phyloP scores from a whole-genome alignment of 2,888 invertebrate species.

The Eupithecia subfuscata region DNA sequence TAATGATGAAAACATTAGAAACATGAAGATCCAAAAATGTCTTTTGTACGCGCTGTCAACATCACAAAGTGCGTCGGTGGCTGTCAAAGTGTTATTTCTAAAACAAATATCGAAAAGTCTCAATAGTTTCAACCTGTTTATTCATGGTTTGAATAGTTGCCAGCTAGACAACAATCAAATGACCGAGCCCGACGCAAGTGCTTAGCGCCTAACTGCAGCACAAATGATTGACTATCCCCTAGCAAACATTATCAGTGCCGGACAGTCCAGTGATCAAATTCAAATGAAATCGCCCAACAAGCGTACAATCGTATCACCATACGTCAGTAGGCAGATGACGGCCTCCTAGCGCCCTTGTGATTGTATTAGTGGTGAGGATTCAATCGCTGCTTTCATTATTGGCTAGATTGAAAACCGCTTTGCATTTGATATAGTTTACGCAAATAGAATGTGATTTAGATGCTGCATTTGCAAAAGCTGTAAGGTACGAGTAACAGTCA shows the following conservation, averaged over 20 bases:
- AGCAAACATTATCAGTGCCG: slow-evolving; percentile 72
- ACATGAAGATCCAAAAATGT: too few species aligned
- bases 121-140: too few species aligned
- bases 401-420: slow-evolving; percentile 21
- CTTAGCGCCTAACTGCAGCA: slow-evolving; percentile 11
- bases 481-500: neutral
- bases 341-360: slow-evolving; percentile 54
- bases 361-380: slow-evolving; percentile 54
- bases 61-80: too few species aligned
- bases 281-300: slow-evolving; percentile 79
- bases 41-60: too few species aligned
- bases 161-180: slow-evolving; percentile 2
- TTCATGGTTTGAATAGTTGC: neutral
- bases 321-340: slow-evolving; percentile 73
- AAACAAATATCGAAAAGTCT: too few species aligned
- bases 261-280: slow-evolving; percentile 81
- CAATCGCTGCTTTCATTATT: slow-evolving; percentile 42
- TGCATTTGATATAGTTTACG: neutral
- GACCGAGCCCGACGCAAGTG: neutral
- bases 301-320: slow-evolving; percentile 80
- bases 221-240: slow-evolving; percentile 49
- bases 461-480: neutral
- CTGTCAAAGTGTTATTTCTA: too few species aligned
- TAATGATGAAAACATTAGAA: too few species aligned
- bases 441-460: neutral